Conservation (phyloP, 2,113 vertebrate genomes). For the Todiramphus saurophagus region DNA sequence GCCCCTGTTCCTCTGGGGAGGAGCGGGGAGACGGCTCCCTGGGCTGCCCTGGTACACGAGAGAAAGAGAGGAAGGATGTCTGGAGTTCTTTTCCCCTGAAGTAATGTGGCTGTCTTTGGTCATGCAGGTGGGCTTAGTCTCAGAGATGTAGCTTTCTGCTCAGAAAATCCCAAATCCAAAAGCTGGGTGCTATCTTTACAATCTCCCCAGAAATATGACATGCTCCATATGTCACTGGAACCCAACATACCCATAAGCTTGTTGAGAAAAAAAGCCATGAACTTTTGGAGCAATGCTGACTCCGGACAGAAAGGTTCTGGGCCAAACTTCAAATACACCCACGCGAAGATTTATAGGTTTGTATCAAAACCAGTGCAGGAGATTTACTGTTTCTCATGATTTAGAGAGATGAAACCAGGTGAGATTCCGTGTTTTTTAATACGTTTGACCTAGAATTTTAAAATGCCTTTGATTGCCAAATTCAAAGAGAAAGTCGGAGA, state of each 20-base stretch:
- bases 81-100: background rate
- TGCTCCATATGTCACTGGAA: background rate
- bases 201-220: background rate
- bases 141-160: background rate
- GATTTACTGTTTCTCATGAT: background rate
- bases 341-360: background rate
- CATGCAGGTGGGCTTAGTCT: background rate
- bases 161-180: background rate
- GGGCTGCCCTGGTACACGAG: background rate
- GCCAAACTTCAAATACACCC: slow-evolving; percentile 16
- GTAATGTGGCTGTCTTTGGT: background rate
- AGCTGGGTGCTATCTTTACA: background rate
- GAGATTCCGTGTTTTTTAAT: background rate
- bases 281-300: background rate
- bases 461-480: slow-evolving; percentile 39
- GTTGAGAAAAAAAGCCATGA: background rate
- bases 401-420: slow-evolving; percentile 28
- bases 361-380: background rate
- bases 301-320: background rate
- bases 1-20: background rate
- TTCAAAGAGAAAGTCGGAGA: slow-evolving; percentile 21
- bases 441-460: slow-evolving; percentile 16
- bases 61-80: background rate
- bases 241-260: background rate
- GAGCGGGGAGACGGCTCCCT: background rate